These are phyloP conservation scores for Thyatira batis DNA, from an alignment of 2,888 invertebrate species.

Conservation along the genomic window DNA sequence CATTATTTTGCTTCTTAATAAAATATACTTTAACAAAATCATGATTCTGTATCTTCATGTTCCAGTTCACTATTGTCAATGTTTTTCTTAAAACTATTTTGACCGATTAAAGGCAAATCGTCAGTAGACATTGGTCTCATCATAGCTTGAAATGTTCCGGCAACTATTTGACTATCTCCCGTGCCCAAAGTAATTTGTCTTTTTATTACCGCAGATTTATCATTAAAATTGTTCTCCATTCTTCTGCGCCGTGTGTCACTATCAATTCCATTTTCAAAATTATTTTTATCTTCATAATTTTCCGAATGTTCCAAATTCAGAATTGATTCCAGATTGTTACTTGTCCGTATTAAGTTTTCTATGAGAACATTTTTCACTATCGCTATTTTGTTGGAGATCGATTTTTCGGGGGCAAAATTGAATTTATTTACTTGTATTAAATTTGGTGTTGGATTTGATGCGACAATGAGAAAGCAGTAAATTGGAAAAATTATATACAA, in stretches of 20 bases:
- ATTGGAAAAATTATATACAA: slow-evolving; percentile 10
- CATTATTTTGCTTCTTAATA: not conserved
- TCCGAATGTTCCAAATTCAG: slow-evolving; percentile 28
- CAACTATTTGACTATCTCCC: slow-evolving; percentile 30
- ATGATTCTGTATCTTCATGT: not conserved
- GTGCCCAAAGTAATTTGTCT: not conserved
- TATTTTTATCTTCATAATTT: slow-evolving; percentile 11
- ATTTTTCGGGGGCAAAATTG: slow-evolving; percentile 13
- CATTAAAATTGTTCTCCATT: not conserved
- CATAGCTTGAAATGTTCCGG: slow-evolving; percentile 53
- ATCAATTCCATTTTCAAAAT: slow-evolving; percentile 4
- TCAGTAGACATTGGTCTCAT: slow-evolving; percentile 43
- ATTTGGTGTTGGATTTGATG: slow-evolving; percentile 13
- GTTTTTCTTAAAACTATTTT: not conserved
- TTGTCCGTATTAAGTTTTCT: slow-evolving; percentile 34
- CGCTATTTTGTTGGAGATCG: slow-evolving; percentile 19
- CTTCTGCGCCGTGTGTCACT: not conserved
- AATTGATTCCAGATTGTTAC: slow-evolving; percentile 36
- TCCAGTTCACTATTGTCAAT: not conserved
- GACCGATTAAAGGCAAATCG: slow-evolving; percentile 14
- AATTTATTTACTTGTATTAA: slow-evolving; percentile 25
- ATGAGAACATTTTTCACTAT: slow-evolving; percentile 32
- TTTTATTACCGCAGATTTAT: not conserved
- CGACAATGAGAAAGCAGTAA: slow-evolving; percentile 1
- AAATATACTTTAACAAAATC: not conserved